Conservation (phyloP, 2,888 invertebrate species). For the Nezara viridula region DNA sequence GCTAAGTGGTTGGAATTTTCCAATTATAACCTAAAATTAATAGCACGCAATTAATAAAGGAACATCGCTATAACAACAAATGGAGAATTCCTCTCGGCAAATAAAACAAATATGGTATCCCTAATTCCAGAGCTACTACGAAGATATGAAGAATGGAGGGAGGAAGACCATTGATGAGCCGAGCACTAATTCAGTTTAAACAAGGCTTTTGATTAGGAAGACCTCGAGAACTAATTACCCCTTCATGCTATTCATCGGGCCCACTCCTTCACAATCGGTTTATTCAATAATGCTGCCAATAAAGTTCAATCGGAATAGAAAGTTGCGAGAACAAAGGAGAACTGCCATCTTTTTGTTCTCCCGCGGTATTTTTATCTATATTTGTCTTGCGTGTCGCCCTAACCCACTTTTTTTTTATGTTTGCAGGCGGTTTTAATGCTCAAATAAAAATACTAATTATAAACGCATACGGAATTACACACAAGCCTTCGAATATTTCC, state of each 20-base stretch:
- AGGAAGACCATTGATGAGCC: constrained; percentile 16
- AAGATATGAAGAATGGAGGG: neutral
- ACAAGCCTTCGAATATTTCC: neutral
- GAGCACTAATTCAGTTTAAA: constrained; percentile 4
- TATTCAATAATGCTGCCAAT: constrained; percentile 18
- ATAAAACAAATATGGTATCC: too few relatives aligned
- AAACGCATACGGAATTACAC: neutral
- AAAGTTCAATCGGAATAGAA: neutral
- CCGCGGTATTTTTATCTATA: neutral
- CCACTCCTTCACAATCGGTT: constrained; percentile 5
- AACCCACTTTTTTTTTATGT: constrained; percentile 9
- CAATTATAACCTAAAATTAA: too few relatives aligned
- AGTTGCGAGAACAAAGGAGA: neutral
- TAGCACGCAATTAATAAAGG: too few relatives aligned
- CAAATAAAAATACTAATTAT: neutral
- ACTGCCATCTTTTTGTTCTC: neutral
- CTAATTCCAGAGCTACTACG: neutral
- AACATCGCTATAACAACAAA: too few relatives aligned
- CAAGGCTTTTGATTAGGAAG: constrained; percentile 14
- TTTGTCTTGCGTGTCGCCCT: neutral
- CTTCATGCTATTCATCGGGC: neutral
- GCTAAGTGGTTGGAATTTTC: too few relatives aligned
- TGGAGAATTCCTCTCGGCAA: too few relatives aligned
- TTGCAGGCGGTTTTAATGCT: neutral
- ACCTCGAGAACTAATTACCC: constrained; percentile 28